Evolutionary conservation across 2,113 vertebrate species (phyloP), one percentile per base, ranked within the genome.

Genomic region (Channa argus): DNA sequence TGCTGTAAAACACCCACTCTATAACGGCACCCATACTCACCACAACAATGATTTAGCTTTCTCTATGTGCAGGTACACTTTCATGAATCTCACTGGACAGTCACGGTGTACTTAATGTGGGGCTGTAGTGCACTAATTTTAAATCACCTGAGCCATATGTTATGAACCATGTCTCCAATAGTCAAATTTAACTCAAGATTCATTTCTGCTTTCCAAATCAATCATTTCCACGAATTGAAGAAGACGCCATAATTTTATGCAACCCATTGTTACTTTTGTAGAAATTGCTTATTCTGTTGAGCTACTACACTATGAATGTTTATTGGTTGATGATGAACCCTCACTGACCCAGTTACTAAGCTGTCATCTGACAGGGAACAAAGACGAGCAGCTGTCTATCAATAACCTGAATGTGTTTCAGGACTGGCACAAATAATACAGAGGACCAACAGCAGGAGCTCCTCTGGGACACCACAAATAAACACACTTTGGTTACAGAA

Each of bases 371-470:
- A 64, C 75, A 66, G 77, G 60, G 86, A 88, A 91, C 89, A 91
- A 93, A 91, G 89, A 90, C 58, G 53, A 80, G 83, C 87, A 88
- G 88, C 86, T 91, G 90, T 85, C 91, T 53, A 80, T 92, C 89
- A 90, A 85, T 55, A 74, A 74, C 60, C 61, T 43, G 24, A 49
- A 70, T 38, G 81, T 63, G 70, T 82, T 86, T 67, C 67, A 78
- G 74, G 54, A 54, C 51, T 24, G 84, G 60, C 60, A 76, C 71
- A 71, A 84, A 76, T 79, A 74, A 80, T 62, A 59, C 58, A 14
- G 3, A 60, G 41, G n/a, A 71, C 51, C 60, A 34, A 41, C 36
- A 77, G 39, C 79, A 82, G 39, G 5, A 55, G 63, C 46, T 33
- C 63, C 54, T 53, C 59, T 75, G 13, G 39, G 68, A 71, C 0